Percentiles rank a stretch among this genome's conserved stretches.
phyloP scores from a whole-genome alignment of 2,888 invertebrate species.

The Anthrax anthrax region DNA sequence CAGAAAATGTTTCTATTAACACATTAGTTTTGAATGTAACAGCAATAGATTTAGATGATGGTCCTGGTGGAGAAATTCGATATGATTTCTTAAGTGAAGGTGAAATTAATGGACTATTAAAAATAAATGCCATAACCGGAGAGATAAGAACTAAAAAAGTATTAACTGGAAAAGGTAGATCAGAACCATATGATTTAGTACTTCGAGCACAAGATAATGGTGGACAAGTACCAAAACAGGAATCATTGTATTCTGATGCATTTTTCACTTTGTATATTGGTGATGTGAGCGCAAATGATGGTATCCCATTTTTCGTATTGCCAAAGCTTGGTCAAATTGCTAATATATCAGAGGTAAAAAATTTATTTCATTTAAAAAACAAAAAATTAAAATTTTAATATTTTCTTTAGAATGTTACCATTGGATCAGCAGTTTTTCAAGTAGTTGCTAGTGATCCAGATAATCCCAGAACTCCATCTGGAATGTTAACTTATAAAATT shows the following conservation, averaged over 20 bases:
- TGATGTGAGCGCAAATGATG: conserved; percentile 68
- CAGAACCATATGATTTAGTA: conserved; percentile 53
- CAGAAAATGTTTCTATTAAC: conserved; percentile 56
- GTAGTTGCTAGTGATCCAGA: conserved; percentile 66
- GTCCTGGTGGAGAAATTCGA: conserved; percentile 51
- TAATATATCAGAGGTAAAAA: conserved; percentile 49
- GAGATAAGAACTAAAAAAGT: conserved; percentile 48
- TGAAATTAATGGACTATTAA: conserved; percentile 55
- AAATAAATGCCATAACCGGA: conserved; percentile 50
- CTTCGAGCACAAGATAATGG: conserved; percentile 59
- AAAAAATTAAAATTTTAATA: background rate
- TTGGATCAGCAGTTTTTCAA: conserved; percentile 59
- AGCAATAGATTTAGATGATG: conserved; percentile 65
- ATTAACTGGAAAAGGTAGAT: conserved; percentile 61
- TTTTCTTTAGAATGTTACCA: conserved; percentile 46
- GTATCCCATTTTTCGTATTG: conserved; percentile 58
- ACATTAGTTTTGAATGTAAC: conserved; percentile 51
- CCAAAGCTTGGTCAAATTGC: conserved; percentile 57
- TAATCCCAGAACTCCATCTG: conserved; percentile 59
- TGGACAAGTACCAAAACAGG: conserved; percentile 35
- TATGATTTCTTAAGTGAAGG: conserved; percentile 62
- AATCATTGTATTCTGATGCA: conserved; percentile 44
- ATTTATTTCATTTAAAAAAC: background rate
- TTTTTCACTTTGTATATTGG: conserved; percentile 54
- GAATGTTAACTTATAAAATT: conserved; percentile 55